Base-by-base conservation (phyloP, 2,797 vertebrate species). In the Sciurus carolinensis region DNA sequence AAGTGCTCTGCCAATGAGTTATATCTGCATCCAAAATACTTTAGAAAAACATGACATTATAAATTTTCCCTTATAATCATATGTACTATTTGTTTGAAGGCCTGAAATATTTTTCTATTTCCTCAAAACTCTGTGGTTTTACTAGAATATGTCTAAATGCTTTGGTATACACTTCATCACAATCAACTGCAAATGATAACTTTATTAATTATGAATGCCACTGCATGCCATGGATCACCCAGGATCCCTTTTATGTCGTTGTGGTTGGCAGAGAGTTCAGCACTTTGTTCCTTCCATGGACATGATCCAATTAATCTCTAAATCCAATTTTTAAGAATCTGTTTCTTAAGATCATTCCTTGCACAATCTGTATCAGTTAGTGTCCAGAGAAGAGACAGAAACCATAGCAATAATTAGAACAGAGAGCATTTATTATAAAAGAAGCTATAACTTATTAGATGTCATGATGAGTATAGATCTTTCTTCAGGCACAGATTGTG, bases 31-130 rank as follows among this genome's bases (percentile, higher is more conserved):
- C 50, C 50, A 8, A 52, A 52, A 52, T 52, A 11, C 50, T 52
- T 77, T 80, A 59, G 84, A 89, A 91, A 87, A 91, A 54, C 47
- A 72, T 86, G 39, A 42, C 82, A 89, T 39, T 39, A 39, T 57
- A 47, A 94, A 30, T 73, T 87, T 76, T 26, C 36, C 28, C 47
- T 82, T 92, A 17, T 33, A 90, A 66, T 87, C 18, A 52, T 17
- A 1, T 72, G n/a, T 44, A 17, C 57, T 83, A 52, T 90, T 93
- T 80, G 39, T 28, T 30, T 62, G 66, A 17, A 73, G 79, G 54
- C 4, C 15, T 64, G 17, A 86, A 54, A 95, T 30, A 69, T 36
- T 59, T 80, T 73, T 73, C 15, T 62, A 62, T 91, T 90, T 86
- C 36, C 44, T 71, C 90, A 86, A 90, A 71, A 26, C 24, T 67